Evolutionary conservation across 1,140 invertebrate genomes (phyloP).

Genomic region (Schlechtendalia chinensis): DNA sequence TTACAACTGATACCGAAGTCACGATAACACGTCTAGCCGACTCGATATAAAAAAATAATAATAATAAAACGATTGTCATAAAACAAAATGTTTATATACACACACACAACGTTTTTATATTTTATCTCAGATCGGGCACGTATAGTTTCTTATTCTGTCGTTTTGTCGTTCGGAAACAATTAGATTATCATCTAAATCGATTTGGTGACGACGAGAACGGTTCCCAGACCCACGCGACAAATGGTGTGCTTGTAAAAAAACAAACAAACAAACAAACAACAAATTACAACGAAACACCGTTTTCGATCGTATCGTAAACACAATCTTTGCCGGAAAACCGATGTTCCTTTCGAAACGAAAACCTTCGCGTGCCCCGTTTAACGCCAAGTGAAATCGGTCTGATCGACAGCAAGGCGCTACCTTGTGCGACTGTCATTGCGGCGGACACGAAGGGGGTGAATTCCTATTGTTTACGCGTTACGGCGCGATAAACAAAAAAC

Average conservation of each 20-base stretch:
- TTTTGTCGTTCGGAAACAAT: not conserved
- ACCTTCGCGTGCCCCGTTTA: not conserved
- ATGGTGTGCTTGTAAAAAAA: not conserved
- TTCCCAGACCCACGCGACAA: not conserved
- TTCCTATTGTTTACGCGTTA: conserved; percentile 3
- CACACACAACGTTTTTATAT: not conserved
- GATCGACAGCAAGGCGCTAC: conserved; percentile 36
- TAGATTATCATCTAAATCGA: not conserved
- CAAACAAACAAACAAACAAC: not conserved
- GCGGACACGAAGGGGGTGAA: not conserved
- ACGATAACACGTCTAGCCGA: no score
- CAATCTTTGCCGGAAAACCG: not conserved
- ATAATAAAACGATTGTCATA: no score
- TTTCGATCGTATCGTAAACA: not conserved
- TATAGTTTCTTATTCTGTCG: not conserved
- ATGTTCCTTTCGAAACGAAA: conserved; percentile 23
- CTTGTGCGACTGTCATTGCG: conserved; percentile 3
- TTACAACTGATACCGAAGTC: no score
- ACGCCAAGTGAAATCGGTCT: not conserved
- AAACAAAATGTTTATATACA: no score
- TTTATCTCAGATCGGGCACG: not conserved
- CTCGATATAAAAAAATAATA: no score
- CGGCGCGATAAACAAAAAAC: not conserved
- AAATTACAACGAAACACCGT: not conserved
- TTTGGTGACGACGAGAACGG: not conserved